phyloP scores from a whole-genome alignment of 2,888 invertebrate species.

The Arge pagana region DNA sequence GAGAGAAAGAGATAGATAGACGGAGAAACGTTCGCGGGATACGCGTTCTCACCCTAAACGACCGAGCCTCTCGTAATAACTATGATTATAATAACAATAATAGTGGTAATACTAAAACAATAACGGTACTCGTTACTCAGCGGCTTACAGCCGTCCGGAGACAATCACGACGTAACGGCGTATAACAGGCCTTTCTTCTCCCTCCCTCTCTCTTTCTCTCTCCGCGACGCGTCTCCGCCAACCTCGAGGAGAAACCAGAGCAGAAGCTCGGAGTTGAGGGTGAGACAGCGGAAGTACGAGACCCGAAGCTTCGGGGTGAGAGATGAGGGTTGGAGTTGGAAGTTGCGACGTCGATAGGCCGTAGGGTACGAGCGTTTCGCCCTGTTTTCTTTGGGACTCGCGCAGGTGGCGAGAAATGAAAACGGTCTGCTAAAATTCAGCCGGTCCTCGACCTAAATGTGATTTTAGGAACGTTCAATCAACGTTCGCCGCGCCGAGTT shows the following conservation, averaged over 20 bases:
- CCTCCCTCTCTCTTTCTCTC: too few relatives aligned
- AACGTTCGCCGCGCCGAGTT: too few relatives aligned
- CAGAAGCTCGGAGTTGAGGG: too few relatives aligned
- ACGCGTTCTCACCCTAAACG: too few relatives aligned
- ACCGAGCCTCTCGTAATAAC: neutral
- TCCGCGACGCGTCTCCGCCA: too few relatives aligned
- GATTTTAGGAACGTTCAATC: too few relatives aligned
- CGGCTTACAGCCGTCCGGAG: slow-evolving; percentile 22
- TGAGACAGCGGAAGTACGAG: too few relatives aligned
- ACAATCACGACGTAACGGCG: slow-evolving; percentile 19
- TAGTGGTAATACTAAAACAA: slow-evolving; percentile 25
- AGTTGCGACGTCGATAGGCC: slow-evolving; percentile 3
- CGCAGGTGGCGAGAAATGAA: slow-evolving; percentile 12
- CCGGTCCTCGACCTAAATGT: slow-evolving; percentile 7
- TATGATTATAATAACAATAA: slow-evolving; percentile 19
- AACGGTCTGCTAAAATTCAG: neutral
- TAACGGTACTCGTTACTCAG: slow-evolving; percentile 25
- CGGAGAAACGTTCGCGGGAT: too few relatives aligned
- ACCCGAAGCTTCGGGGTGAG: too few relatives aligned
- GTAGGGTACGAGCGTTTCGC: slow-evolving; percentile 20
- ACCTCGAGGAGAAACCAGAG: too few relatives aligned
- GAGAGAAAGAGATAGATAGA: too few relatives aligned
- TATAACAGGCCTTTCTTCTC: too few relatives aligned
- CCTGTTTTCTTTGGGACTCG: slow-evolving; percentile 22
- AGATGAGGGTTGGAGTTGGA: slow-evolving; percentile 9